These are phyloP conservation scores for Conus ventricosus DNA, from an alignment of 1,140 invertebrate genomes.

Conservation along the genomic window DNA sequence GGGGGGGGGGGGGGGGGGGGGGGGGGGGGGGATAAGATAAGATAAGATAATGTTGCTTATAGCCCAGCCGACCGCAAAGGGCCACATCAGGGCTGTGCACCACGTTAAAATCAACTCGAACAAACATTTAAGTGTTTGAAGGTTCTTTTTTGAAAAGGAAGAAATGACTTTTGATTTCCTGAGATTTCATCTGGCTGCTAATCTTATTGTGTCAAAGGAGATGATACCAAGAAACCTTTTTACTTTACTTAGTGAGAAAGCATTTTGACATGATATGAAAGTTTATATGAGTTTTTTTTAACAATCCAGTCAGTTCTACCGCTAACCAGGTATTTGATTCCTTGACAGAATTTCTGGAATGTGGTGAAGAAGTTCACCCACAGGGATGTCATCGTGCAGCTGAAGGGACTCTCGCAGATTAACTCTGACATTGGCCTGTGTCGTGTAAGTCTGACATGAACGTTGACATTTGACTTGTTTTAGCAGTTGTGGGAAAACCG, in stretches of 20 bases:
- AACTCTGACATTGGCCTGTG: slow-evolving; percentile 92
- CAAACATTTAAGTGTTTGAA: too few relatives aligned
- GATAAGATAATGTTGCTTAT: too few relatives aligned
- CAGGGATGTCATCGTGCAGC: slow-evolving; percentile 70
- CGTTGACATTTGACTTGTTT: too few relatives aligned
- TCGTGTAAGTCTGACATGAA: slow-evolving; percentile 75
- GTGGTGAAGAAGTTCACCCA: slow-evolving; percentile 86
- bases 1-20: too few relatives aligned
- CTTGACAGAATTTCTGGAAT: slow-evolving; percentile 86
- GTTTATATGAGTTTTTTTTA: not conserved
- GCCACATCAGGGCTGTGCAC: too few relatives aligned
- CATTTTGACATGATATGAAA: not conserved
- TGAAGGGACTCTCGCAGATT: slow-evolving; percentile 82
- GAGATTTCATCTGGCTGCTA: too few relatives aligned
- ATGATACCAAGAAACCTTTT: not conserved
- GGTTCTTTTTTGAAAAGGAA: too few relatives aligned
- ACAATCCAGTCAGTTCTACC: not conserved
- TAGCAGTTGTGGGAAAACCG: too few relatives aligned
- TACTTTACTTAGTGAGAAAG: not conserved
- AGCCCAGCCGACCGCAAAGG: too few relatives aligned
- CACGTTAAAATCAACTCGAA: too few relatives aligned
- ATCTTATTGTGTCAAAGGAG: too few relatives aligned
- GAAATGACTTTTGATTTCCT: not conserved
- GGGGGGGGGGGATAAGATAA: too few relatives aligned
- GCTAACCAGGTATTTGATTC: not conserved